Evolutionary conservation across 2,797 vertebrate species (phyloP).

Genomic region (Onychomys leucogaster): DNA sequence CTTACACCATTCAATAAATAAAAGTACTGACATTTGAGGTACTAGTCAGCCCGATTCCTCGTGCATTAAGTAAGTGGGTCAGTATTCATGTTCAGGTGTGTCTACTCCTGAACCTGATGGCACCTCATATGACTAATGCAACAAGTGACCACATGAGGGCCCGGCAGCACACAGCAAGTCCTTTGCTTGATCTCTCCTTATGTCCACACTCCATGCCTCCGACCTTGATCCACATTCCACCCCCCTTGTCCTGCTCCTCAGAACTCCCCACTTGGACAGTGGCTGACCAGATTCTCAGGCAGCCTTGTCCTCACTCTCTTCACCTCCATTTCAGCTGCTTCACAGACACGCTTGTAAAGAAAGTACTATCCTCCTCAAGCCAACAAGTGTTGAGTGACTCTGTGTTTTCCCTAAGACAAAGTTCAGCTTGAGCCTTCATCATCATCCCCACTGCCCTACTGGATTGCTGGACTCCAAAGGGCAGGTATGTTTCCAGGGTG

Average conservation of each 20-base stretch:
- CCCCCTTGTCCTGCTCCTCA: not conserved
- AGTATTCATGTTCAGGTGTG: not conserved
- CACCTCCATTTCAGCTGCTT: not conserved
- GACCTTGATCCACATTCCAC: too few species aligned
- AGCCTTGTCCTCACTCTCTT: not conserved
- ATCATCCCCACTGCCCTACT: fast-evolving
- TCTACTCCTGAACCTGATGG: not conserved
- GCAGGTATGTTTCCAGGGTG: not conserved
- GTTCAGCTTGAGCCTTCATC: not conserved
- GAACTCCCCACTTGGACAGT: fast-evolving
- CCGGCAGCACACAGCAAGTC: not conserved
- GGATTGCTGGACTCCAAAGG: not conserved
- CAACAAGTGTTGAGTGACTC: not conserved
- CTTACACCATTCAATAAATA: not conserved
- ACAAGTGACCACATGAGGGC: not conserved
- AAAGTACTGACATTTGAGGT: not conserved
- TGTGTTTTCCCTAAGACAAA: not conserved
- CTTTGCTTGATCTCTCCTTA: not conserved
- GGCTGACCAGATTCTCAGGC: not conserved
- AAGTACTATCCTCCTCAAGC: not conserved
- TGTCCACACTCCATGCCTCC: fast-evolving
- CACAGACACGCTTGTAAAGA: not conserved
- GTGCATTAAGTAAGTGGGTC: not conserved
- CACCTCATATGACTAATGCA: fast-evolving
- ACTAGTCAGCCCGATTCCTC: too few species aligned